Conservation (phyloP, 37 sponge, comb jelly and placozoan genomes). For the Diacarnus erythraeanus region DNA sequence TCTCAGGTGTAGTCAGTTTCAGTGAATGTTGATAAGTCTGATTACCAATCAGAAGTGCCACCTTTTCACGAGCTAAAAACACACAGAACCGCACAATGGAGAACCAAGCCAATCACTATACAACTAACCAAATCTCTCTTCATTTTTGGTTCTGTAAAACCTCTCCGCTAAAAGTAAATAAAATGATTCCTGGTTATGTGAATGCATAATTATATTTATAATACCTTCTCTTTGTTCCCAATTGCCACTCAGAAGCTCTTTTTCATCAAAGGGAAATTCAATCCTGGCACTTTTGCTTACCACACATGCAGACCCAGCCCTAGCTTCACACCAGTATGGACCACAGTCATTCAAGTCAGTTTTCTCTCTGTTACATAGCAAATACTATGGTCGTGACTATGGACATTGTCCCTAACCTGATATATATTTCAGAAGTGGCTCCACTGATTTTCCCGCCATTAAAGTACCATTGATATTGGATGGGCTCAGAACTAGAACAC, state of each 20-base stretch:
- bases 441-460: slow-evolving; percentile 1
- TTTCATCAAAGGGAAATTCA: neutral
- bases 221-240: neutral
- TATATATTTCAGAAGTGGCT: neutral
- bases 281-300: slow-evolving; percentile 10
- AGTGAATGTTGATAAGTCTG: slow-evolving; percentile 13
- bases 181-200: neutral
- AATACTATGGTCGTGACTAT: no score
- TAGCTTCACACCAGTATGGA: slow-evolving; percentile 37
- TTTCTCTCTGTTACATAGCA: slow-evolving; percentile 13
- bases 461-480: slow-evolving; percentile 44
- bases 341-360: slow-evolving; percentile 3
- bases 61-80: slow-evolving; percentile 42
- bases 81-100: neutral
- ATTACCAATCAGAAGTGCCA: slow-evolving; percentile 68
- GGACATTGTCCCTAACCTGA: neutral
- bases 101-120: neutral
- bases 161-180: slow-evolving; percentile 9
- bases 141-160: neutral
- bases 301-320: neutral
- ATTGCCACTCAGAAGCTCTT: neutral
- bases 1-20: slow-evolving; percentile 13
- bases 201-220: neutral
- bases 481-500: slow-evolving; percentile 3
- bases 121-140: slow-evolving; percentile 28